Evolutionary conservation across 2,888 invertebrate genomes (phyloP).

Genomic region (Agrochola litura): DNA sequence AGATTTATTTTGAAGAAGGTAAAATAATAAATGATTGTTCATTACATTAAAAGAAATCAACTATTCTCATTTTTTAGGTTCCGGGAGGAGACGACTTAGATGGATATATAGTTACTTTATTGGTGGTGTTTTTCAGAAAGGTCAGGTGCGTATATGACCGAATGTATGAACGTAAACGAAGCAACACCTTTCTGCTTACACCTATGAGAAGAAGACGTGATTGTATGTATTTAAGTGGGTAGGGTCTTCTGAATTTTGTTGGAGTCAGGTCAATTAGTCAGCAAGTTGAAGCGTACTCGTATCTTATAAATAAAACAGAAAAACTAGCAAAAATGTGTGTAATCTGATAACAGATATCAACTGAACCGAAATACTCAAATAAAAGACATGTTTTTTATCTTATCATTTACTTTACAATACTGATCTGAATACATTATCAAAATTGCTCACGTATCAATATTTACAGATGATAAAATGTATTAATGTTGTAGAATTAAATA

Average conservation of each 20-base stretch:
- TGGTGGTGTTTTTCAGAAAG: neutral
- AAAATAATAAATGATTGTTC: neutral
- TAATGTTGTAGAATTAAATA: neutral
- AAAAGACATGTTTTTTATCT: slow-evolving; percentile 40
- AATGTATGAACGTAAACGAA: neutral
- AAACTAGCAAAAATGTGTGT: neutral
- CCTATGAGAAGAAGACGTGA: no score
- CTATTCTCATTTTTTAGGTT: neutral
- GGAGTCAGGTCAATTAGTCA: neutral
- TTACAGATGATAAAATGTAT: slow-evolving; percentile 2
- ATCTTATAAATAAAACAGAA: neutral
- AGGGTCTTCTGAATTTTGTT: no score
- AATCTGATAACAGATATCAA: slow-evolving; percentile 15
- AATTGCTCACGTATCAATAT: slow-evolving; percentile 1
- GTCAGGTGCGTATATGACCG: neutral
- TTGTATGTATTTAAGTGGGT: neutral
- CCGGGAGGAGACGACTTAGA: neutral
- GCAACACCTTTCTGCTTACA: neutral
- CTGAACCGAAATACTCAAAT: neutral
- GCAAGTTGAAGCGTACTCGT: neutral
- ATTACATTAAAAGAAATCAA: neutral
- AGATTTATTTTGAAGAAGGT: neutral
- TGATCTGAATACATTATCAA: slow-evolving; percentile 17
- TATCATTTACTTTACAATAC: slow-evolving; percentile 35
- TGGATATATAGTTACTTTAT: neutral